Evolutionary conservation across 1,140 invertebrate species (phyloP).

Genomic region (Hyphantria cunea): DNA sequence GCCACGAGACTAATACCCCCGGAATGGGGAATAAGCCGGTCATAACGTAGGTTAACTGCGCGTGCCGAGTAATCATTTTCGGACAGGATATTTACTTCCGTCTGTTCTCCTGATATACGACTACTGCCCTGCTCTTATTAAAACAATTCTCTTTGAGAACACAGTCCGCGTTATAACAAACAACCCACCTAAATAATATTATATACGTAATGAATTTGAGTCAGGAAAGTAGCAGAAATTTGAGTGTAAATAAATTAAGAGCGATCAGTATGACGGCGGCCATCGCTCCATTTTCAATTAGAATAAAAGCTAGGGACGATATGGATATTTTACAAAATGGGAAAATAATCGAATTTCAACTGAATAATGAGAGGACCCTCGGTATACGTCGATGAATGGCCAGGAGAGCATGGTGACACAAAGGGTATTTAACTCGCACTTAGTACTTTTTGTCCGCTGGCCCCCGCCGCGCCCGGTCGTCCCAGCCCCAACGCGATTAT

Average conservation of each 20-base stretch:
- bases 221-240: slow-evolving; percentile 39
- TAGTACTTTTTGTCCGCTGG: slow-evolving; percentile 73
- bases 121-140: slow-evolving; percentile 56
- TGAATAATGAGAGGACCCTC: slow-evolving; percentile 79
- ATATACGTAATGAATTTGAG: slow-evolving; percentile 32
- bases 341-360: slow-evolving; percentile 80
- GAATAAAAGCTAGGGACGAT: slow-evolving; percentile 72
- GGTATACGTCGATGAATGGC: slow-evolving; percentile 55
- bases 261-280: slow-evolving; percentile 52
- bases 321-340: slow-evolving; percentile 80
- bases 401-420: slow-evolving; percentile 69
- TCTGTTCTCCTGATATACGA: slow-evolving; percentile 63
- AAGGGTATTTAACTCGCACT: slow-evolving; percentile 79
- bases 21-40: slow-evolving; percentile 76
- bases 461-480: slow-evolving; percentile 43
- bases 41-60: slow-evolving; percentile 73
- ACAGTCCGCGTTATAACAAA: slow-evolving; percentile 35
- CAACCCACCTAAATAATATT: slow-evolving; percentile 32
- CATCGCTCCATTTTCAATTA: slow-evolving; percentile 74
- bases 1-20: slow-evolving; percentile 72
- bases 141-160: slow-evolving; percentile 52
- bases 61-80: slow-evolving; percentile 76
- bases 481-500: slow-evolving; percentile 63
- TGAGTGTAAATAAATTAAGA: slow-evolving; percentile 63
- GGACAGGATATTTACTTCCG: slow-evolving; percentile 75